phyloP scores from a whole-genome alignment of 2,797 vertebrate genomes.

The Betta splendens region DNA sequence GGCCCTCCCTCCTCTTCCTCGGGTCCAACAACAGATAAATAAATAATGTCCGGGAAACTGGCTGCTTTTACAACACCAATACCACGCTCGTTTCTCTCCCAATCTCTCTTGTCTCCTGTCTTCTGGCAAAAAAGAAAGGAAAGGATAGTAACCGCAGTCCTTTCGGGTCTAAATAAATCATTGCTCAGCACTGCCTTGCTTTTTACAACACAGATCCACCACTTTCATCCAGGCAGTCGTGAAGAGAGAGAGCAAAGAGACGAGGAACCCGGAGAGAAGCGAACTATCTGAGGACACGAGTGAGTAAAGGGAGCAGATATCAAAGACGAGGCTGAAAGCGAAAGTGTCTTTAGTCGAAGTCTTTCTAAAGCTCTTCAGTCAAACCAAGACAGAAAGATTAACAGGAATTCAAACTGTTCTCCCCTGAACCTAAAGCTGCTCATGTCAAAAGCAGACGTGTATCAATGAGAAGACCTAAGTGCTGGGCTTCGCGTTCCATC shows the following conservation, averaged over 20 bases:
- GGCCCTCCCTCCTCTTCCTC: conserved; percentile 24
- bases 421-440: background rate
- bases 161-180: conserved; percentile 75
- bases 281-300: conserved; percentile 51
- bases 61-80: conserved; percentile 62
- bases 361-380: conserved; percentile 34
- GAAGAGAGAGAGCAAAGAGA: conserved; percentile 46
- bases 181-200: conserved; percentile 53
- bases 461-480: background rate
- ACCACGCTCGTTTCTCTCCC: conserved; percentile 29
- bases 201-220: conserved; percentile 64
- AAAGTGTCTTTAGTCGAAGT: conserved; percentile 54
- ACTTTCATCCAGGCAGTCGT: conserved; percentile 65
- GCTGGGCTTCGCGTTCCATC: background rate
- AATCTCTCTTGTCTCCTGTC: conserved; percentile 40
- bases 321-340: conserved; percentile 53
- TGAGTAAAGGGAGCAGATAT: conserved; percentile 51
- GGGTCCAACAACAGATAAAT: conserved; percentile 66
- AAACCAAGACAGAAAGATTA: conserved; percentile 21
- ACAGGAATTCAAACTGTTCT: background rate
- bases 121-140: conserved; percentile 35
- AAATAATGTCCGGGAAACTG: conserved; percentile 70
- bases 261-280: conserved; percentile 25
- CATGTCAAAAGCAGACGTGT: conserved; percentile 1
- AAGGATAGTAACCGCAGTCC: conserved; percentile 53